A percentile compares a stretch with the other conserved stretches of the same genome.
phyloP scores from a whole-genome alignment of 2,888 invertebrate species.

The Athripsodes cinereus region DNA sequence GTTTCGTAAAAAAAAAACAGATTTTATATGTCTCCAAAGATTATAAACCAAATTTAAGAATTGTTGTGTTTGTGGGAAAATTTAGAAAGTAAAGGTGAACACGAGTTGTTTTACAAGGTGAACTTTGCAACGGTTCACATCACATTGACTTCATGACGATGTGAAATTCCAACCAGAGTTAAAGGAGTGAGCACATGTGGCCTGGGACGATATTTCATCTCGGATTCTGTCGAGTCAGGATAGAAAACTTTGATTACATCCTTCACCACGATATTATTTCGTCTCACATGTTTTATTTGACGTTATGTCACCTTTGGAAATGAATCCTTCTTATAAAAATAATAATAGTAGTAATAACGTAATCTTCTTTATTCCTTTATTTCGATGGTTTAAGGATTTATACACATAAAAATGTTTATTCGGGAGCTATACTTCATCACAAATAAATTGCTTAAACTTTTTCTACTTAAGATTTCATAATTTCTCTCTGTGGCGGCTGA shows the following conservation, averaged over 20 bases:
- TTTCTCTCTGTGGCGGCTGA: no score
- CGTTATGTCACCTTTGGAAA: constrained; percentile 8
- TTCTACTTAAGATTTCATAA: no score
- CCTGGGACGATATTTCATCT: constrained; percentile 22
- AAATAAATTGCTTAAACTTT: no score
- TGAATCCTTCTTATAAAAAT: constrained; percentile 17
- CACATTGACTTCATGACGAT: not conserved
- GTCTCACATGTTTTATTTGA: constrained; percentile 1
- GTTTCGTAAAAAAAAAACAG: no score
- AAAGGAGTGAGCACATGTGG: constrained; percentile 19
- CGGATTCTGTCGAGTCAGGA: constrained; percentile 23
- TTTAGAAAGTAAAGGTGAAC: not conserved
- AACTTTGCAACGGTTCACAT: not conserved
- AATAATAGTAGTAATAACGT: no score
- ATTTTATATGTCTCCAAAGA: no score
- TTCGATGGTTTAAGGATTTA: no score
- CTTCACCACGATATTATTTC: not conserved
- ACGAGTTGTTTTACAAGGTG: not conserved
- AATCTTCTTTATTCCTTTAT: no score
- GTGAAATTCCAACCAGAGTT: not conserved
- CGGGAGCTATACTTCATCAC: no score
- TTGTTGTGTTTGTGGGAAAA: no score
- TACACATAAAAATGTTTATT: no score
- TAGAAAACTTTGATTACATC: constrained; percentile 25
- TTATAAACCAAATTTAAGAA: no score